Conservation (phyloP, 2,113 vertebrate species). For the Calyptommatus sinebrachiatus region DNA sequence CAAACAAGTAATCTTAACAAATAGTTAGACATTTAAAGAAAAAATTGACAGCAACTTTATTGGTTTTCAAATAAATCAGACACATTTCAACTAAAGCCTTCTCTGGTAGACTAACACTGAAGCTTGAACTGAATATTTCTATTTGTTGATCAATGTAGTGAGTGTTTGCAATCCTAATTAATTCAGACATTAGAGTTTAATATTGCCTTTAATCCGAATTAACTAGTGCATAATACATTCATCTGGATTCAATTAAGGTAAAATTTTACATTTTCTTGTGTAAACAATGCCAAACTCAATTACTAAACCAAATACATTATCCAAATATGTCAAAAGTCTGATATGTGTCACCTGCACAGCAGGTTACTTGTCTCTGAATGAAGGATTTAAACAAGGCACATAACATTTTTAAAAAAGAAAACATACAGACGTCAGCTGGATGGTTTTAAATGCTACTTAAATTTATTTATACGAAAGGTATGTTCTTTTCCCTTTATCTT, state of each 20-base stretch:
- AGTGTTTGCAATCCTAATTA: no score
- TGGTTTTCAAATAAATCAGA: no score
- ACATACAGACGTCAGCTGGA: neutral
- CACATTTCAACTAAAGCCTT: no score
- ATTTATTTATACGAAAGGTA: slow-evolving; percentile 21
- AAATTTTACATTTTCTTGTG: neutral
- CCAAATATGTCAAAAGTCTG: neutral
- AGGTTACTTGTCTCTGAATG: neutral
- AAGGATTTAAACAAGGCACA: neutral
- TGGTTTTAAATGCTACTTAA: neutral
- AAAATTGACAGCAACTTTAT: no score
- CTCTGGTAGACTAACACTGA: no score
- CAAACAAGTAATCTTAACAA: neutral
- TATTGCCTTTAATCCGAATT: neutral
- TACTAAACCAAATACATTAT: neutral
- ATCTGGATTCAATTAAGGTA: neutral
- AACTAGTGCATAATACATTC: neutral
- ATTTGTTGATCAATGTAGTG: neutral
- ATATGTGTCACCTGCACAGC: neutral
- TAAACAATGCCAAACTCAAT: neutral
- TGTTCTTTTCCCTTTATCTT: neutral
- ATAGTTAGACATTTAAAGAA: neutral
- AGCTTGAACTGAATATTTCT: no score
- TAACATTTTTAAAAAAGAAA: neutral
- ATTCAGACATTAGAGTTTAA: no score